Conservation (phyloP, 1,140 invertebrate genomes). For the Mylabris phalerata region DNA sequence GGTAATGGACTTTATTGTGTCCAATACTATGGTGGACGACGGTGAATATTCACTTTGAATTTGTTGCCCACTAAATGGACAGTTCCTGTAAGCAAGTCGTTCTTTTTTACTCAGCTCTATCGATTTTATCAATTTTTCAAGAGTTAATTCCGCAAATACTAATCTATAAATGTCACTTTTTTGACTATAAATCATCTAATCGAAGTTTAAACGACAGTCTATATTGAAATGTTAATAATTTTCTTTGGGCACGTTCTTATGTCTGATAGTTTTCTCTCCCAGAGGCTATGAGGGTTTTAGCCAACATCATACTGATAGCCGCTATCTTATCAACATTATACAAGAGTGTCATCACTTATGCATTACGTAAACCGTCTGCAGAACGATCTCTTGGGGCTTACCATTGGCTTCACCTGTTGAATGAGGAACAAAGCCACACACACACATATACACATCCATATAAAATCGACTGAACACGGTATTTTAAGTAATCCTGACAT, state of each 20-base stretch:
- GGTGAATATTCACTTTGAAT: too few species aligned
- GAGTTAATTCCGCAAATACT: too few species aligned
- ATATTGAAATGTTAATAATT: constrained; percentile 6
- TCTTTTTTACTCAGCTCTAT: too few species aligned
- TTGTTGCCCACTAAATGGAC: too few species aligned
- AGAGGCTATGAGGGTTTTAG: too few species aligned
- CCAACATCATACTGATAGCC: not conserved
- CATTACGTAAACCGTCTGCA: constrained; percentile 24
- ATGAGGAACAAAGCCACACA: constrained; percentile 14
- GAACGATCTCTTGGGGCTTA: constrained; percentile 21
- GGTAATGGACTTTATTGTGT: constrained; percentile 40
- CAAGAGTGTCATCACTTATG: constrained; percentile 23
- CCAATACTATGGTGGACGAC: constrained; percentile 20
- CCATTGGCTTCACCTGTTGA: constrained; percentile 26
- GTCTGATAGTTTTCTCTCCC: too few species aligned
- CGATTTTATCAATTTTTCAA: too few species aligned
- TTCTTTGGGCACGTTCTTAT: not conserved
- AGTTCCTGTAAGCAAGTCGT: too few species aligned
- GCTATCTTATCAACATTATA: too few species aligned
- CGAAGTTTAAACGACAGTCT: not conserved
- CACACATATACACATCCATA: not conserved
- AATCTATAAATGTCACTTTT: not conserved
- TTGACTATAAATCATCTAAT: not conserved
- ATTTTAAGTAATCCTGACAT: constrained; percentile 8
- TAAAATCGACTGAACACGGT: not conserved